Evolutionary conservation across 1,140 invertebrate species (phyloP).

Genomic region (Lutraria rhynchaena): DNA sequence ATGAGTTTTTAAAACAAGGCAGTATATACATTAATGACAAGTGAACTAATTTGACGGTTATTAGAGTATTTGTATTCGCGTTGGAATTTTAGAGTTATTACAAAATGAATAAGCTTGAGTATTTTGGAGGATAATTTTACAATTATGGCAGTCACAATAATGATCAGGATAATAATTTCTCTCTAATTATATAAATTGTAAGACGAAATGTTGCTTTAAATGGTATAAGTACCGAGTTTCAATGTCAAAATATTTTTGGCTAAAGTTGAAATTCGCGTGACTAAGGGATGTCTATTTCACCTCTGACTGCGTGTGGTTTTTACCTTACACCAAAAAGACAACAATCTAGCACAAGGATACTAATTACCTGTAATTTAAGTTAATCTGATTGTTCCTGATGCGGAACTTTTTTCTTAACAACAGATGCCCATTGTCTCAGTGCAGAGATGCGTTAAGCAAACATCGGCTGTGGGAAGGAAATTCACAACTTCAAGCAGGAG

Average conservation of each 20-base stretch:
- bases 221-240: conserved; percentile 12
- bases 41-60: too few species aligned
- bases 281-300: neutral
- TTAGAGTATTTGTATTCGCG: too few species aligned
- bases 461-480: too few species aligned
- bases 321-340: neutral
- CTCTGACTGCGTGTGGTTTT: conserved; percentile 18
- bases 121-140: neutral
- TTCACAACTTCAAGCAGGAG: too few species aligned
- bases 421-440: conserved; percentile 20
- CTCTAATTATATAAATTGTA: conserved; percentile 27
- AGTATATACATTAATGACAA: too few species aligned
- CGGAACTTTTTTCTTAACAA: neutral
- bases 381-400: neutral
- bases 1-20: too few species aligned
- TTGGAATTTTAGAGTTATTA: neutral
- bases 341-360: neutral
- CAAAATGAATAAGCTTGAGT: neutral
- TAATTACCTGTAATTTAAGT: conserved; percentile 27
- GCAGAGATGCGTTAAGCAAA: conserved; percentile 20
- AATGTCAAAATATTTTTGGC: neutral
- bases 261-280: conserved; percentile 25
- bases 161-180: neutral
- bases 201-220: neutral
- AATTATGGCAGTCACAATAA: conserved; percentile 5